A percentile compares a stretch with the other conserved stretches of the same genome.
These are phyloP conservation scores for Ptyas mucosa DNA, from an alignment of 2,113 vertebrate genomes.

Conservation along the genomic window DNA sequence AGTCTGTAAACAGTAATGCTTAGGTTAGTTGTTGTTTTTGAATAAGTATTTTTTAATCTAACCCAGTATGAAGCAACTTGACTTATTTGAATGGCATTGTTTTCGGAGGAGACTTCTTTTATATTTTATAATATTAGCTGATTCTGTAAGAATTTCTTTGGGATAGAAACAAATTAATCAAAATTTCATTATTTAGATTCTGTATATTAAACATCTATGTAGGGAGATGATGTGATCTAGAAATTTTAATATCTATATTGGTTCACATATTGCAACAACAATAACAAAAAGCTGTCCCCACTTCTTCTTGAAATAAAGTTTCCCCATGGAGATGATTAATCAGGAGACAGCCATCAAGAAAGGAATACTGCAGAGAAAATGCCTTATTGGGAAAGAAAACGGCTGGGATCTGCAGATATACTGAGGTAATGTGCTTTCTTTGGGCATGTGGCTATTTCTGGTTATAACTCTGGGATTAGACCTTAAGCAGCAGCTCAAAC, in stretches of 20 bases:
- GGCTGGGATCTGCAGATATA: conserved; percentile 47
- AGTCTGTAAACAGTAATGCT: neutral
- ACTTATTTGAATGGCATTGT: neutral
- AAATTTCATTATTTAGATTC: neutral
- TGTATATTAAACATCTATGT: neutral
- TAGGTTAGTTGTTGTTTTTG: neutral
- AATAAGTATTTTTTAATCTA: neutral
- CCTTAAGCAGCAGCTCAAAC: conserved; percentile 36
- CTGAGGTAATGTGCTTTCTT: conserved; percentile 45
- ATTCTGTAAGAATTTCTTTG: neutral
- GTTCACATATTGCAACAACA: neutral
- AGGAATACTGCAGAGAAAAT: conserved; percentile 29
- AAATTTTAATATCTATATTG: neutral
- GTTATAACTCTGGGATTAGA: neutral
- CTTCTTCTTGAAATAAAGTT: conserved; percentile 19
- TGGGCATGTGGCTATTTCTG: conserved; percentile 20
- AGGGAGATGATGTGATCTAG: neutral
- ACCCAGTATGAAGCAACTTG: neutral
- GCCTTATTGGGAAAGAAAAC: conserved; percentile 48
- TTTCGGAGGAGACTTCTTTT: neutral
- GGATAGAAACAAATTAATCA: neutral
- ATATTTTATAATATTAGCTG: neutral
- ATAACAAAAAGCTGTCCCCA: neutral
- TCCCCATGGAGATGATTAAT: conserved; percentile 24
- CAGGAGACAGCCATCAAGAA: conserved; percentile 31